Base-by-base conservation (phyloP, 2,113 vertebrate species). In the Geococcyx californianus region DNA sequence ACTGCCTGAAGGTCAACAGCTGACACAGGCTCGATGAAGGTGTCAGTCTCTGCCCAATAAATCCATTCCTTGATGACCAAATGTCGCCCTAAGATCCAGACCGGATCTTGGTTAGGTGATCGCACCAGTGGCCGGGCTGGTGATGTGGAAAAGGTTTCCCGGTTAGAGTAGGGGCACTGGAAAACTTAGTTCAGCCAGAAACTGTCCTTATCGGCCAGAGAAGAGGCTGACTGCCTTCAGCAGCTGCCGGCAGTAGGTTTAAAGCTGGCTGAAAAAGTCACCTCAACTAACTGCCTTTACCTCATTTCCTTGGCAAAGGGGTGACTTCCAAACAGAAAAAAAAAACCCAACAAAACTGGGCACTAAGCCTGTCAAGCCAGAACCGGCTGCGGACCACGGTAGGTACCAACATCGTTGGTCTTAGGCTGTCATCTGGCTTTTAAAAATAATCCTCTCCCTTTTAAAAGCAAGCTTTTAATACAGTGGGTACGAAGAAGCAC, bases 51-150 rank as follows among this genome's bases (percentile, higher is more conserved):
- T 92, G 80, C 60, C 72, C 81, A 82, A 34, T 40, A 89, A 88
- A 89, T 80, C 47, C 52, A 90, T 55, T 93, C 83, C 82, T 66
- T 59, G 86, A 40, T 77, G 90, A 89, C 73, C 87, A 84, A 78
- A 97, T 59, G 49, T 64, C 3, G 0, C 62, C 81, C 82, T 77
- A 58, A 95, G 47, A 70, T 38, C 79, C 77, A 87, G 70, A 80
- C 16, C 0, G 0, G 44, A 66, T 54, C 75, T 74, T 56, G 45
- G 84, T 44, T 56, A 67, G 64, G 33, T 44, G 72, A 64, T 11
- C 19, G 45, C 36, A 91, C 64, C 89, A 62, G 68, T 2, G 49
- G 55, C 44, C 26, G 16, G 55, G 78, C 23, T 70, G 88, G 59
- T 54, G 62, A 33, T 20, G 81, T 74, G 75, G 66, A 68, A 94